Evolutionary conservation across 2,797 vertebrate species (phyloP).

Genomic region (Lithobates pipiens): DNA sequence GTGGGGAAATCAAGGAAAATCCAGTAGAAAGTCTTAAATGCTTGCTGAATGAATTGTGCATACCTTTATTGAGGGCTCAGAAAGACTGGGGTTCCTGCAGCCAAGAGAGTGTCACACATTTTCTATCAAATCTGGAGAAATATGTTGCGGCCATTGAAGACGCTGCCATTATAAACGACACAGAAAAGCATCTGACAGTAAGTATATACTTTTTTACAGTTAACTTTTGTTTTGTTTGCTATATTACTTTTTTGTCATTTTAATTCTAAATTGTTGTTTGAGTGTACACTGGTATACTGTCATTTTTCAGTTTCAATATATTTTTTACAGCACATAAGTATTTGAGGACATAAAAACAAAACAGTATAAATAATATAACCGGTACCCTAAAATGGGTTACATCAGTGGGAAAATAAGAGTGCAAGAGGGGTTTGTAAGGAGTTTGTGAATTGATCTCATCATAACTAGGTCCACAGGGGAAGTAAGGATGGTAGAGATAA

Average conservation of each 20-base stretch:
- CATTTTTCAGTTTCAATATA: too few species aligned
- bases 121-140: conserved; percentile 55
- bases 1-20: conserved; percentile 59
- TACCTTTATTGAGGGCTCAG: conserved; percentile 57
- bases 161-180: conserved; percentile 3
- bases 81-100: conserved; percentile 58
- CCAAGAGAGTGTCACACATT: conserved; percentile 39
- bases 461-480: too few species aligned
- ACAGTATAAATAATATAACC: too few species aligned
- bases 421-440: too few species aligned
- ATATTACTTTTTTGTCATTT: neutral
- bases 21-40: conserved; percentile 56
- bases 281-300: too few species aligned
- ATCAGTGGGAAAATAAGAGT: too few species aligned
- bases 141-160: conserved; percentile 56
- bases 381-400: too few species aligned
- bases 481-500: too few species aligned
- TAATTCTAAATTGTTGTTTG: too few species aligned
- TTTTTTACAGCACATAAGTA: neutral
- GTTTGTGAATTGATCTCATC: too few species aligned
- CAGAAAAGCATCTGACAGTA: conserved; percentile 54
- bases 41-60: conserved; percentile 52
- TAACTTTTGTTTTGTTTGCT: neutral
- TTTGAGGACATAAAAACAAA: neutral
- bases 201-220: neutral